Evolutionary conservation across 2,113 vertebrate genomes (phyloP), one percentile per base, ranked within the genome.

Genomic region (Formicarius rufipectus): DNA sequence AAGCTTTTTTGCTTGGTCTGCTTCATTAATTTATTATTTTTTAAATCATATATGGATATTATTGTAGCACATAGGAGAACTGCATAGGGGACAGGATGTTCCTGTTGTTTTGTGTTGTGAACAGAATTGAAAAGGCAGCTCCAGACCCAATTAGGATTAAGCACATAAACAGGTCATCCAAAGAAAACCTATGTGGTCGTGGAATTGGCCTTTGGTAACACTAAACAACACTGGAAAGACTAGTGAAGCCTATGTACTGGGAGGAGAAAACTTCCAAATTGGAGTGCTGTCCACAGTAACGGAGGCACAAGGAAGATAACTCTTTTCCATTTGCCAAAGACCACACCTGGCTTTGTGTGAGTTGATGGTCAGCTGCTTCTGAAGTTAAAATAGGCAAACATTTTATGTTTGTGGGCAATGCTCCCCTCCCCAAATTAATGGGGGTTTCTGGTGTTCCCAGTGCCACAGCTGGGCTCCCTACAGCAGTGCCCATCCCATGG

Each of bases 371-470:
- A 85, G 33, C 11, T 85, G 19, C 31, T 66, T 40, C 58, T 58
- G 31, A 89, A 30, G 47, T 35, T 47, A 63, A 74, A 69, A 77
- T 49, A 69, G 22, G n/a, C n/a, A 73, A 94, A 60, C 7, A 45
- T 39, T 85, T 85, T 50, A 83, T 22, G 45, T 22, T 47, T 47
- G 37, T 5, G 33, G 25, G 82, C 62, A 62, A 9, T 2, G 4
- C 33, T 59, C n/a, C 50, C 30, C 31, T 58, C n/a, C n/a, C 35
- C 10, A 0, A 30, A 22, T 9, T 37, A 49, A 45, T 0, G 0
- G 14, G 15, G 35, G 33, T 33, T 37, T 81, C 45, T 15, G 9
- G 42, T 14, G 37, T n/a, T 42, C 33, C 52, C 49, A n/a, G 42
- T 64, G 50, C 31, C 0, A 8, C 45, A 8, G 60, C 62, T 9